Evolutionary conservation across 2,888 invertebrate genomes (phyloP), one percentile per base, ranked within the genome.

Genomic region (Athripsodes cinereus): DNA sequence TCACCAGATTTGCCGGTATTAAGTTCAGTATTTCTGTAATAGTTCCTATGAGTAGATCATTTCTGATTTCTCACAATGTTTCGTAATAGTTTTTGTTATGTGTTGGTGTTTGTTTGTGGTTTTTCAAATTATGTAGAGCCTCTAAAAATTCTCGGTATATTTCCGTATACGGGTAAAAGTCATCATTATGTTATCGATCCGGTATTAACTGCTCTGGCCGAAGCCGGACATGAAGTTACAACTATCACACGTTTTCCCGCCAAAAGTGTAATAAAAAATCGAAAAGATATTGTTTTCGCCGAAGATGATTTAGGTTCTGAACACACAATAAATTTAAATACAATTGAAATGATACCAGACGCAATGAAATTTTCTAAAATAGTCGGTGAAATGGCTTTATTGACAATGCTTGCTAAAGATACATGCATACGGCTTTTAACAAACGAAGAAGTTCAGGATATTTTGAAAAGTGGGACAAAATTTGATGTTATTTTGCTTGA

Each of bases 401-500:
- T 63, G 10, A 59, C 55, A n/a, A 48, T 50, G 3, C 64, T 66
- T 46, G 79, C 78, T 22, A 77, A 78, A 67, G 76, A 78, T 49
- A 76, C 77, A 65, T 79, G 79, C 67, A 76, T 75, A 66, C 72
- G 69, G 53, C 67, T 80, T 57, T 73, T 84, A 66, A 73, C 74
- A 49, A 70, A 84, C 62, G 73, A 80, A 51, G 74, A 80, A 53
- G 78, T 80, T 65, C 67, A 76, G 47, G 79, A 82, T 55, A 67
- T 80, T 72, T 77, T 69, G 69, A 72, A 64, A 59, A 81, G 68
- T 68, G 74, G 75, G 62, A 75, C 79, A 61, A 77, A 76, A 55
- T 89, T 81, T 69, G 90, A 92, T 69, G 72, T 90, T 8, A 80
- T 90, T 35, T 67, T 92, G 21, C 79, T 84, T 62, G 90, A 91